These are phyloP conservation scores for Cosmia pyralina DNA, from an alignment of 2,888 invertebrate species.

Conservation along the genomic window DNA sequence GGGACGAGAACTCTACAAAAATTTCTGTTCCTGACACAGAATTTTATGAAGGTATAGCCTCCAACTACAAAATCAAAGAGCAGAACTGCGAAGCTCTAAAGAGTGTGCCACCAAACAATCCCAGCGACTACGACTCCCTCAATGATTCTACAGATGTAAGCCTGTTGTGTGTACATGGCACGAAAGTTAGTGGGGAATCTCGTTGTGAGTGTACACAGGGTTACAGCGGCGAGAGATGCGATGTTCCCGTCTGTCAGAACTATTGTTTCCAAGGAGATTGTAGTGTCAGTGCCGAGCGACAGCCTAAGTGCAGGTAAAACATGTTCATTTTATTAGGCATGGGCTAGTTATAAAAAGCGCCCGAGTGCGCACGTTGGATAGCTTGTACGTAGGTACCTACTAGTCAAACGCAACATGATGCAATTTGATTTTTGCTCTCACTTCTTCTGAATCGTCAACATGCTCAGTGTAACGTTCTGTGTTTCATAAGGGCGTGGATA, in stretches of 20 bases:
- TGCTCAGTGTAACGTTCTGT: neutral
- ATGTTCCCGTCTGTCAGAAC: conserved; percentile 10
- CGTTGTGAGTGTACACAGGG: neutral
- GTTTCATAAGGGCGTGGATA: neutral
- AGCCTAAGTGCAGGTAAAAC: neutral
- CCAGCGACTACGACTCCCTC: neutral
- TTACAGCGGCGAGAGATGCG: neutral
- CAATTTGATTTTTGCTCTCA: neutral
- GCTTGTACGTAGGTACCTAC: no score
- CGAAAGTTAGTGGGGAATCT: no score
- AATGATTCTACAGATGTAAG: neutral
- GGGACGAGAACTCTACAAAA: neutral
- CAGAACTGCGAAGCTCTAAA: neutral
- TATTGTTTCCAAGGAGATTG: conserved; percentile 15
- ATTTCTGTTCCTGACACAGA: neutral
- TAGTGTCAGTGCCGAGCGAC: no score
- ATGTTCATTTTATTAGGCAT: neutral
- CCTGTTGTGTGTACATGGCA: no score
- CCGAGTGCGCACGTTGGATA: neutral
- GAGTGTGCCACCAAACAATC: neutral
- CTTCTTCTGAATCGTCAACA: neutral
- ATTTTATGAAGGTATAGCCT: neutral
- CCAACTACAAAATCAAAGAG: neutral
- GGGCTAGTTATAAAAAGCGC: no score
- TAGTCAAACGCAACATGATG: no score